A percentile compares a stretch with the other conserved stretches of the same genome.
Conservation (phyloP, 2,113 vertebrate species). For the Gnathochromis pfefferi region DNA sequence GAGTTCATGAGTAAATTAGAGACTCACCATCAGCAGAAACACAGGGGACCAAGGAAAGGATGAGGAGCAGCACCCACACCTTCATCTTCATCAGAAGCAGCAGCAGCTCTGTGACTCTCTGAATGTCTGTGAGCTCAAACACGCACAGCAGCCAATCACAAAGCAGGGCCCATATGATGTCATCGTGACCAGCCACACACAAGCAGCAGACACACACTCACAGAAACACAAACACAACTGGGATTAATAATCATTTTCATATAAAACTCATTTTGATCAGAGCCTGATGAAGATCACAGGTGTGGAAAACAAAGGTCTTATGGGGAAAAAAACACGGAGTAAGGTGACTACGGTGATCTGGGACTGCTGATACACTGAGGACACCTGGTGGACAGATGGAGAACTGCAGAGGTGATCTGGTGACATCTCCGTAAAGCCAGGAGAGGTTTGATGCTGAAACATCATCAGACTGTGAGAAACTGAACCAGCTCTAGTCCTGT, state of each 20-base stretch:
- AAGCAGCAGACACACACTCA: not conserved
- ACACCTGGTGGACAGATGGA: not conserved
- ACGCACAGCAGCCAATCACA: not conserved
- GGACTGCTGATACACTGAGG: accelerated
- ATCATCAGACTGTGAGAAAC: accelerated
- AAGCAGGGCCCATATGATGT: not conserved
- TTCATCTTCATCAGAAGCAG: not conserved
- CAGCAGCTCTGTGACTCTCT: not conserved
- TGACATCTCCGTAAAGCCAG: accelerated
- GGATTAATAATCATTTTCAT: not conserved
- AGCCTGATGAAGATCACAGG: not conserved
- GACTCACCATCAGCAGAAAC: not conserved
- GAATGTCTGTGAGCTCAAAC: not conserved
- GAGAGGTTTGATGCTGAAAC: not conserved
- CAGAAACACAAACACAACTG: not conserved
- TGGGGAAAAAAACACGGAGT: accelerated
- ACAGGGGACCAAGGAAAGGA: accelerated
- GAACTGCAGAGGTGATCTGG: not conserved
- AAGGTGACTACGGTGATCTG: not conserved
- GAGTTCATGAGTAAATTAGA: not conserved
- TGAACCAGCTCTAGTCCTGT: accelerated
- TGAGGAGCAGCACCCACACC: not conserved
- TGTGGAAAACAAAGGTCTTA: not conserved
- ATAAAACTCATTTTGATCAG: not conserved
- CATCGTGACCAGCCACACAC: not conserved